Conservation (phyloP, 37 sponge, comb jelly and placozoan genomes). For the Haliclona indistincta region DNA sequence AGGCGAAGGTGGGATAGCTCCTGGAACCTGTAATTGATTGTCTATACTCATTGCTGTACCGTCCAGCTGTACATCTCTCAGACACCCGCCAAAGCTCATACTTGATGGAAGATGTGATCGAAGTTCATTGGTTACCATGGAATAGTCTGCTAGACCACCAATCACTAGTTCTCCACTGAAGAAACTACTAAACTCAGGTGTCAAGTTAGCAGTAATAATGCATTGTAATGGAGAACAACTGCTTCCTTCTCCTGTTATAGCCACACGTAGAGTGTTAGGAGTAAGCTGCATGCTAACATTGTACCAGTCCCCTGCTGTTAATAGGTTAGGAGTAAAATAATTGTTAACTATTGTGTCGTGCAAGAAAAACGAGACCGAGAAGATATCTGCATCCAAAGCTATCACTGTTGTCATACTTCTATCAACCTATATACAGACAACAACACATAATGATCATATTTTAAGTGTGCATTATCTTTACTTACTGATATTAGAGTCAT, state of each 20-base stretch:
- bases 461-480: background rate
- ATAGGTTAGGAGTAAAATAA: background rate
- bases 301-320: background rate
- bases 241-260: background rate
- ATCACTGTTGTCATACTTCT: background rate
- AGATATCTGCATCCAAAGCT: background rate
- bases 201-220: background rate
- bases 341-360: background rate
- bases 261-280: background rate
- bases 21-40: background rate
- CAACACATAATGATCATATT: background rate
- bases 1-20: background rate
- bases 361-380: background rate
- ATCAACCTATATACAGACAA: conserved; percentile 2
- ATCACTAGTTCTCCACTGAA: background rate
- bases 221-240: background rate
- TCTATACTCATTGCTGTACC: background rate
- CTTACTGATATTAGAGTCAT: background rate
- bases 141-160: background rate
- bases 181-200: background rate
- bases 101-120: background rate
- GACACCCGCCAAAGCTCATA: background rate
- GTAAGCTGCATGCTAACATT: background rate
- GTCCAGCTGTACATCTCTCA: background rate
- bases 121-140: background rate